Base-by-base conservation (phyloP, 2,797 vertebrate species). In the Crenichthys baileyi region DNA sequence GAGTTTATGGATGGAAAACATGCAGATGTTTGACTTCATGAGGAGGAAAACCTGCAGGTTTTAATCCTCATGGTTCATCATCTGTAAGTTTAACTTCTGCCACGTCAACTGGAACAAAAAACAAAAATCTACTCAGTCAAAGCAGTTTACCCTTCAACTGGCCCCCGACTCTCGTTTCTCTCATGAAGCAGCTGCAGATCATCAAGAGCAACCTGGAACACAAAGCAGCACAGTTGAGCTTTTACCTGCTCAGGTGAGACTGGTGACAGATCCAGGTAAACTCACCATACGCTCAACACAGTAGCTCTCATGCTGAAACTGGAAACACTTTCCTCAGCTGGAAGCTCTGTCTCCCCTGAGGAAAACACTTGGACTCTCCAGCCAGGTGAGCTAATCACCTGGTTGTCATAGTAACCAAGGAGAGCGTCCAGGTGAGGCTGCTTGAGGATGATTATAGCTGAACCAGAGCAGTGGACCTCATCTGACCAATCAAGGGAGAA, bases 321-420 rank as follows among this genome's bases (percentile, higher is more conserved):
- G 41, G 50, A 72, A 68, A 46, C 60, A 26, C 41, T 50, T n/a
- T 63, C 46, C 55, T 41, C 51, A 26, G 39, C 61, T 48, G 31
- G 31, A 70, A 41, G 31, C 29, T 70, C 65, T n/a, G 44, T 50
- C 5, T 77, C n/a, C 65, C 58, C 24, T 41, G 53, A 73, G 71
- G 56, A 50, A 53, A 63, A 20, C 31, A 7, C 60, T 70, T 16
- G 18, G 48, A 36, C n/a, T 29, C 31, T 58, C 60, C 60, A 2
- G 44, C 70, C 83, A 90, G 89, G 82, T 90, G 82, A 46, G 51
- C 77, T 84, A 55, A 90, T 88, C 58, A 89, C 39, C 71, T 73
- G 74, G 84, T 85, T 31, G 79, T 68, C 86, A 53, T 13, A 74
- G 78, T 16, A 71, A 88, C 83, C 72, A 24, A 6, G 0, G 26